These are phyloP conservation scores for Bergia puertoricense DNA, from an alignment of 92 coral and sea anemone species.

Conservation along the genomic window DNA sequence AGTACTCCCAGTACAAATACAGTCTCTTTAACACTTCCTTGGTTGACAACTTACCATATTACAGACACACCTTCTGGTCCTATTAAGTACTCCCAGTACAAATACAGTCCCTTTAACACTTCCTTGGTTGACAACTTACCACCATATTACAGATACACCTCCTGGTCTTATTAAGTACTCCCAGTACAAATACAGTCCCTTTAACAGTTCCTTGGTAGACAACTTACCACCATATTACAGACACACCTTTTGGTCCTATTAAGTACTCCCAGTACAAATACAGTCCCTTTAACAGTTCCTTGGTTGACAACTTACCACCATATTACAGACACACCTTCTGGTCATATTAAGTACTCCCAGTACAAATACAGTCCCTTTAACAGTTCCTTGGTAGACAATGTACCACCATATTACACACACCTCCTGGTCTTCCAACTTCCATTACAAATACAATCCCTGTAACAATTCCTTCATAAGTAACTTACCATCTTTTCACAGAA, in stretches of 20 bases:
- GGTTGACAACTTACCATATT: not conserved
- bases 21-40: not conserved
- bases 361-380: conserved; percentile 73
- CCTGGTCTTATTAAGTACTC: not conserved
- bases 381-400: conserved; percentile 16
- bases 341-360: conserved; percentile 64
- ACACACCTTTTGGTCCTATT: not conserved
- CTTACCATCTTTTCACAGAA: not conserved
- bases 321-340: conserved; percentile 62
- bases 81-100: not conserved
- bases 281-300: not conserved
- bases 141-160: not conserved
- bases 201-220: not conserved
- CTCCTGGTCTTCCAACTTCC: not conserved
- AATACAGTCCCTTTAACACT: not conserved
- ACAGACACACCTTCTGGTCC: not conserved
- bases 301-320: conserved; percentile 59
- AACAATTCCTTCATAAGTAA: not conserved
- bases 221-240: not conserved
- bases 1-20: not conserved
- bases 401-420: too few species aligned
- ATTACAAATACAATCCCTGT: not conserved
- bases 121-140: not conserved
- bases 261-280: not conserved
- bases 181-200: not conserved